Evolutionary conservation across 2,113 vertebrate genomes (phyloP).

Genomic region (Odontophorus gujanensis): DNA sequence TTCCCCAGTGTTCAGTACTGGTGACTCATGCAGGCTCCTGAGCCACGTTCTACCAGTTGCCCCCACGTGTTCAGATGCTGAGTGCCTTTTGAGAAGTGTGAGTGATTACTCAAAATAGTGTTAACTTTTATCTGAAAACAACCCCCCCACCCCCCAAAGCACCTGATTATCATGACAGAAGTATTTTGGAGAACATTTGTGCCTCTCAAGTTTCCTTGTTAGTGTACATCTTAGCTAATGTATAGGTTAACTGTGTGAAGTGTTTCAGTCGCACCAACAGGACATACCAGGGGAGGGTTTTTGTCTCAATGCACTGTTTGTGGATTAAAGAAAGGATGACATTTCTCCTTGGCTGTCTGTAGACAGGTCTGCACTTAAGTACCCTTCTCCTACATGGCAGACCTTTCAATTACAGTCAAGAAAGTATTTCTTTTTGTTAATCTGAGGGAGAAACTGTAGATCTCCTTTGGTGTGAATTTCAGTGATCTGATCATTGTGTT

Average conservation of each 20-base stretch:
- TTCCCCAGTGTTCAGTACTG: slow-evolving; percentile 18
- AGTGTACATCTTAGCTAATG: neutral
- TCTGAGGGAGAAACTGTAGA: slow-evolving; percentile 26
- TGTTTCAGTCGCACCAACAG: slow-evolving; percentile 28
- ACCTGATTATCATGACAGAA: slow-evolving; percentile 39
- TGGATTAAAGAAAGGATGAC: slow-evolving; percentile 6
- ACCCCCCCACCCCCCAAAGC: neutral
- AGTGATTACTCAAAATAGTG: slow-evolving; percentile 46
- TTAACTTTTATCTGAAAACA: slow-evolving; percentile 29
- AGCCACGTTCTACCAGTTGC: slow-evolving; percentile 9
- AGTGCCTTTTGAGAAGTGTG: slow-evolving; percentile 72
- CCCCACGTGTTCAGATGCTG: neutral
- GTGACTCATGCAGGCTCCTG: neutral
- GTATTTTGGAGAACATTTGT: slow-evolving; percentile 27
- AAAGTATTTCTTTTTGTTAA: neutral
- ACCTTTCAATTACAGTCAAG: neutral
- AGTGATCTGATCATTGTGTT: slow-evolving; percentile 20
- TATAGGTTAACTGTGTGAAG: slow-evolving; percentile 1
- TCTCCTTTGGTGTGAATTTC: slow-evolving; percentile 14
- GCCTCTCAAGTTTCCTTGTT: slow-evolving; percentile 1
- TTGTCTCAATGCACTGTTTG: slow-evolving; percentile 48
- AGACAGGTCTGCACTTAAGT: slow-evolving; percentile 9
- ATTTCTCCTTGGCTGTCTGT: neutral
- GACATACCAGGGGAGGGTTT: neutral
- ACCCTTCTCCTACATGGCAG: neutral